Evolutionary conservation across 1,140 invertebrate genomes (phyloP), one percentile per base, ranked within the genome.

Genomic region (Onthophagus taurus): DNA sequence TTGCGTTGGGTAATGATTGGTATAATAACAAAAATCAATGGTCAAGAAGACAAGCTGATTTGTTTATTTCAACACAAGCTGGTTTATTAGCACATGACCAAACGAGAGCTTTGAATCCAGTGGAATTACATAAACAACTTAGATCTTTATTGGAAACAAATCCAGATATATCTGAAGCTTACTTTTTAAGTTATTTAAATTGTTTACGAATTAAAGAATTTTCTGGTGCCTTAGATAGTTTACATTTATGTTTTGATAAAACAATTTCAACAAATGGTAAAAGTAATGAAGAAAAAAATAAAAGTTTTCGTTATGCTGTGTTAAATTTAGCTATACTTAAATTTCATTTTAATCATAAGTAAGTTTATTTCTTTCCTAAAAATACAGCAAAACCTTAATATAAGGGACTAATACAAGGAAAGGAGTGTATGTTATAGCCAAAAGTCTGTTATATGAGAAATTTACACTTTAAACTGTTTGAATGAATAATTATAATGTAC

Each of bases 171-270:
- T 78, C 85, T 8, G 87, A 90, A 69, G 81, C 86, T 49, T 87
- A 94, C 72, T 94, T 87, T 60, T 68, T 96, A 19, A 89, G 84
- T 55, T 96, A 90, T 60, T 67, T 95, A 52, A 95, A 94, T 65
- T 89, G 82, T 56, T 63, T 94, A 29, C 69, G 90, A 19, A 77
- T 89, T 3, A 84, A 84, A 56, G 91, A 95, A 63, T 89, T 87
- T 61, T 85, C 83, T 58, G 88, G 85, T 2, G 83, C 89, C 0
- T 61, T 89, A 42, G 79, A 88, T 51, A 85, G 83, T 50, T 67
- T 94, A 0, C 85, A 88, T 66, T 82, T 89, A 53, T 88, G 84
- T 58, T 88, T 91, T 59, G 87, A 92, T 62, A 75, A 85, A 44
- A 76, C 76, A 35, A 71, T 75, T 3, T 68, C 52, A 65, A 66